Evolutionary conservation across 2,888 invertebrate species (phyloP).

Genomic region (Leptinotarsa haldemani): DNA sequence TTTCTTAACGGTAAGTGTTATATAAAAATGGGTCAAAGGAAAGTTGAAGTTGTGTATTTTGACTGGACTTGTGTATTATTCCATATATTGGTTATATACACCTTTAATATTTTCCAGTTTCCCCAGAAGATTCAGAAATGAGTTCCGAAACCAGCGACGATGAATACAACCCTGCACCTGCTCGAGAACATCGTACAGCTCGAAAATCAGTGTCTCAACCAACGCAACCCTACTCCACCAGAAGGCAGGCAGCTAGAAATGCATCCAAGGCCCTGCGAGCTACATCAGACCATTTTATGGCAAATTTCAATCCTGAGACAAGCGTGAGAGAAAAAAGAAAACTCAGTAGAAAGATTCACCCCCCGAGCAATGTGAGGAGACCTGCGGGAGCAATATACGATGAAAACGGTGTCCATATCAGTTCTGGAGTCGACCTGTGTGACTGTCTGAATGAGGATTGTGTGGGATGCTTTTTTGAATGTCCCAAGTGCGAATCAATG

Average conservation of each 20-base stretch:
- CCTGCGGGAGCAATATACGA: slow-evolving; percentile 74
- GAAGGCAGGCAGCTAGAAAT: slow-evolving; percentile 54
- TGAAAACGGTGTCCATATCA: slow-evolving; percentile 75
- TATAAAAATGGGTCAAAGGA: too few relatives aligned
- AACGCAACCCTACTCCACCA: slow-evolving; percentile 46
- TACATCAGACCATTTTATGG: slow-evolving; percentile 55
- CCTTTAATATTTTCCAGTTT: background rate
- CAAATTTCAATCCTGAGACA: slow-evolving; percentile 83
- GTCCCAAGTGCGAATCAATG: slow-evolving; percentile 76
- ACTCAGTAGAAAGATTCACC: slow-evolving; percentile 74
- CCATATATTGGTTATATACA: background rate
- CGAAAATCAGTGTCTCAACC: slow-evolving; percentile 52
- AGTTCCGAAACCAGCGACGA: slow-evolving; percentile 51
- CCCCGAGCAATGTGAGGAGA: slow-evolving; percentile 67
- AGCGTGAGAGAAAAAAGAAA: slow-evolving; percentile 83
- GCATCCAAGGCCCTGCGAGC: slow-evolving; percentile 47
- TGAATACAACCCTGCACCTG: slow-evolving; percentile 46
- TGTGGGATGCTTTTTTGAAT: slow-evolving; percentile 87
- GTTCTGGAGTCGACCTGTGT: slow-evolving; percentile 79
- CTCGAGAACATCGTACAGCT: slow-evolving; percentile 51
- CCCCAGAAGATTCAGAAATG: slow-evolving; percentile 19
- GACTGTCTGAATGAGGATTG: slow-evolving; percentile 85
- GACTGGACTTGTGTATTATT: background rate
- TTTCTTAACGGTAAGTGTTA: too few relatives aligned
- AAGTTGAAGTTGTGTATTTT: too few relatives aligned